These are phyloP conservation scores for Lepilemur ruficaudatus DNA, from an alignment of 2,797 vertebrate species.

Conservation along the genomic window DNA sequence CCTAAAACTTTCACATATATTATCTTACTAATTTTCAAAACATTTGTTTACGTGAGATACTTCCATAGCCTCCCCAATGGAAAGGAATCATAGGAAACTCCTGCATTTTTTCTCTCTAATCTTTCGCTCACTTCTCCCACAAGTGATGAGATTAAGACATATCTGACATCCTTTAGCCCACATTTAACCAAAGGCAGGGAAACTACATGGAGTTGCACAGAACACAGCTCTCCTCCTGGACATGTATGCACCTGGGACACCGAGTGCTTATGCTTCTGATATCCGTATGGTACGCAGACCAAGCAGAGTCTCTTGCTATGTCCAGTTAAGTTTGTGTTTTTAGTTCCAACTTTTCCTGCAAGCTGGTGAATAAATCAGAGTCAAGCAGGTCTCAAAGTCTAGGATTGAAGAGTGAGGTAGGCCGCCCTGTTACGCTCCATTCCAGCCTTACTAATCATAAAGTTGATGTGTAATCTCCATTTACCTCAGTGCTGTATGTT, in stretches of 20 bases:
- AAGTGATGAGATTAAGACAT: not conserved
- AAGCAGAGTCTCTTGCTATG: not conserved
- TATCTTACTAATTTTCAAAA: not conserved
- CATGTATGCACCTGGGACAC: not conserved
- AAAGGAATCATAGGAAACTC: not conserved
- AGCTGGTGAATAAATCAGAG: not conserved
- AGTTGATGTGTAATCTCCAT: not conserved
- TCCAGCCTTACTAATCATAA: not conserved
- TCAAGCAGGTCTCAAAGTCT: not conserved
- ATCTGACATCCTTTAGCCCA: not conserved
- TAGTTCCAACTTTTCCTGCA: not conserved
- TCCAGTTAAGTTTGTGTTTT: not conserved
- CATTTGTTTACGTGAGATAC: not conserved
- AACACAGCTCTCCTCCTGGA: not conserved
- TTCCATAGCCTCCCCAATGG: not conserved
- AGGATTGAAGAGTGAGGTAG: not conserved
- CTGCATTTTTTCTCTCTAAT: not conserved
- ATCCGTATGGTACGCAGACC: not conserved
- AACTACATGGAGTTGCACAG: not conserved
- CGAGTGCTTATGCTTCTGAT: not conserved
- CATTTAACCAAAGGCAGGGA: not conserved
- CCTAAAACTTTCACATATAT: not conserved
- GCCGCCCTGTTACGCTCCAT: not conserved
- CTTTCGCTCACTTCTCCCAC: not conserved
- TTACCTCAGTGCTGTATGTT: not conserved